A percentile compares a stretch with the other conserved stretches of the same genome.
Conservation (phyloP, 2,113 vertebrate genomes). For the Alosa alosa region DNA sequence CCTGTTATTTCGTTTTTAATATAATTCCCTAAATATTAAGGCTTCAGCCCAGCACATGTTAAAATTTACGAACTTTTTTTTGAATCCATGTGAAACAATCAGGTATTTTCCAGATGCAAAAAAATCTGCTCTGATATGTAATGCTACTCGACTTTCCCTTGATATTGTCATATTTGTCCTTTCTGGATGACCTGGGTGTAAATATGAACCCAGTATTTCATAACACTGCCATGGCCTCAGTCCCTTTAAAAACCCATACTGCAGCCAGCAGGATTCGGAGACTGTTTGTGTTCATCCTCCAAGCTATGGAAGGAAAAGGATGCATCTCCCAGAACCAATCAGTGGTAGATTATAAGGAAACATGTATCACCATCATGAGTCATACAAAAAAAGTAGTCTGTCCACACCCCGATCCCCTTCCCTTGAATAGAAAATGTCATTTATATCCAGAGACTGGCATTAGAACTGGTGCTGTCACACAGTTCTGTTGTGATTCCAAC, state of each 20-base stretch:
- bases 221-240: background rate
- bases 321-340: background rate
- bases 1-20: background rate
- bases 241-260: background rate
- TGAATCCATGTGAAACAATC: background rate
- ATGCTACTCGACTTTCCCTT: background rate
- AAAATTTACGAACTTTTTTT: background rate
- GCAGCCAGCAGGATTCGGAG: background rate
- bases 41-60: background rate
- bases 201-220: background rate
- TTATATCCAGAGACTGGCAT: background rate
- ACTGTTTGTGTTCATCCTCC: no score
- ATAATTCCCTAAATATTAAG: background rate
- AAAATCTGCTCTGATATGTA: background rate
- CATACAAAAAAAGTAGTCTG: background rate
- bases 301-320: no score
- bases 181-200: background rate
- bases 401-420: background rate
- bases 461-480: background rate
- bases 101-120: constrained; percentile 1
- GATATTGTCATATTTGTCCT: background rate
- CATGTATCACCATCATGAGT: background rate
- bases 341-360: background rate
- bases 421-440: background rate
- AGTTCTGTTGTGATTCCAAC: background rate